Conservation (phyloP, 2,797 vertebrate genomes). For the Malurus splendens region DNA sequence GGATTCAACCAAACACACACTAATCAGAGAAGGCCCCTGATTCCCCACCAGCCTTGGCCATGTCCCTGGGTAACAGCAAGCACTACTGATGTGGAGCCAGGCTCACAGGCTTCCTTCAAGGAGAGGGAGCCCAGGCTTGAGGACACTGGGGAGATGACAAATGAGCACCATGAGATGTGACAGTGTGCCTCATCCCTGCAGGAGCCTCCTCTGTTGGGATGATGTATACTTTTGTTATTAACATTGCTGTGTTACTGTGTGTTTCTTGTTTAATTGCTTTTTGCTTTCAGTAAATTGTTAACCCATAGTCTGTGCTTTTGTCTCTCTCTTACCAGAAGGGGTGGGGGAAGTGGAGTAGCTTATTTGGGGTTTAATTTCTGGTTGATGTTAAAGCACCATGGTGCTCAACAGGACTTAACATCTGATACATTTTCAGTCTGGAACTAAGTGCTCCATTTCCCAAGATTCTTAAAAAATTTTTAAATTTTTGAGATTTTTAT, state of each 20-base stretch:
- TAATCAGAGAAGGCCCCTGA: constrained; percentile 51
- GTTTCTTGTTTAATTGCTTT: neutral
- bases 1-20: constrained; percentile 13
- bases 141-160: neutral
- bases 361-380: neutral
- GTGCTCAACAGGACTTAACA: neutral
- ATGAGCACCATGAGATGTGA: constrained; percentile 32
- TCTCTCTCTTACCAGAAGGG: neutral
- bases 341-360: fast-evolving
- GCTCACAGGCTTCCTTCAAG: neutral
- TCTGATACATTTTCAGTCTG: neutral
- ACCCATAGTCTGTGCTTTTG: neutral
- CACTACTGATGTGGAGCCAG: neutral
- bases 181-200: neutral
- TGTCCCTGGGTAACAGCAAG: constrained; percentile 13
- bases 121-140: neutral
- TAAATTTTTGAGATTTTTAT: neutral
- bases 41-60: constrained; percentile 60
- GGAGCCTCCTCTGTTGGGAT: neutral
- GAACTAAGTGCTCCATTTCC: neutral
- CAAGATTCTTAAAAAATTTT: neutral
- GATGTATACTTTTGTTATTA: neutral
- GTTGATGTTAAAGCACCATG: neutral
- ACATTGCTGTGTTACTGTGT: neutral
- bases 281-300: neutral